Evolutionary conservation across 2,113 vertebrate species (phyloP).

Genomic region (Neogale vison): DNA sequence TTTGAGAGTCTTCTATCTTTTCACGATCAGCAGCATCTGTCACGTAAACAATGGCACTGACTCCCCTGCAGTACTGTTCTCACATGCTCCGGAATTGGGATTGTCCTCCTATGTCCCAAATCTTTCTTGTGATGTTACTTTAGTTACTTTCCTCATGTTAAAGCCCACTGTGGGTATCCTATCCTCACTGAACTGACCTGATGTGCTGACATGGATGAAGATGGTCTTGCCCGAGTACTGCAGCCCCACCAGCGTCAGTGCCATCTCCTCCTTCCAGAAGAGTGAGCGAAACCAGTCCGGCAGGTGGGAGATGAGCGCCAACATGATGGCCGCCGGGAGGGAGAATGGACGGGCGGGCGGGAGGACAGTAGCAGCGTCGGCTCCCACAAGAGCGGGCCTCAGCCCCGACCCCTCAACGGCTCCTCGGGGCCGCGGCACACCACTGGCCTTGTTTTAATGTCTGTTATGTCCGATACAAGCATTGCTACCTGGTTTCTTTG

Average conservation of each 20-base stretch:
- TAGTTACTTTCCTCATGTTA: too few relatives aligned
- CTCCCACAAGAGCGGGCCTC: constrained; percentile 29
- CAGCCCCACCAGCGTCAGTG: constrained; percentile 84
- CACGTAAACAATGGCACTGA: constrained; percentile 99
- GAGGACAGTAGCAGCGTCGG: neutral
- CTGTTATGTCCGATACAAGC: neutral
- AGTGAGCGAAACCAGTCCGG: constrained; percentile 85
- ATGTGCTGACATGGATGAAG: constrained; percentile 87
- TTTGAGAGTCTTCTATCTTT: constrained; percentile 98
- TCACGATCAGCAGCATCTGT: constrained; percentile 98
- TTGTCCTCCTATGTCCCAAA: constrained; percentile 99
- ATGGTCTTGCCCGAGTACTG: constrained; percentile 87
- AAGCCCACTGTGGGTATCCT: constrained; percentile 77
- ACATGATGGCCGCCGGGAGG: constrained; percentile 74
- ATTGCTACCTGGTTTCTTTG: neutral
- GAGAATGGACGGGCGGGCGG: neutral
- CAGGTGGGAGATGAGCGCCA: constrained; percentile 85
- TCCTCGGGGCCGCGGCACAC: constrained; percentile 10
- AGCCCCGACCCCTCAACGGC: constrained; percentile 57
- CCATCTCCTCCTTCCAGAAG: constrained; percentile 87
- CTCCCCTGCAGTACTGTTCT: constrained; percentile 98
- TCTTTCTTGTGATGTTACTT: constrained; percentile 81
- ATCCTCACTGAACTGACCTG: too few relatives aligned
- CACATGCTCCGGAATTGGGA: constrained; percentile 99
- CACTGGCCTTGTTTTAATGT: neutral